Evolutionary conservation across 2,888 invertebrate genomes (phyloP).

Genomic region (Caenorhabditis doughertyi): DNA sequence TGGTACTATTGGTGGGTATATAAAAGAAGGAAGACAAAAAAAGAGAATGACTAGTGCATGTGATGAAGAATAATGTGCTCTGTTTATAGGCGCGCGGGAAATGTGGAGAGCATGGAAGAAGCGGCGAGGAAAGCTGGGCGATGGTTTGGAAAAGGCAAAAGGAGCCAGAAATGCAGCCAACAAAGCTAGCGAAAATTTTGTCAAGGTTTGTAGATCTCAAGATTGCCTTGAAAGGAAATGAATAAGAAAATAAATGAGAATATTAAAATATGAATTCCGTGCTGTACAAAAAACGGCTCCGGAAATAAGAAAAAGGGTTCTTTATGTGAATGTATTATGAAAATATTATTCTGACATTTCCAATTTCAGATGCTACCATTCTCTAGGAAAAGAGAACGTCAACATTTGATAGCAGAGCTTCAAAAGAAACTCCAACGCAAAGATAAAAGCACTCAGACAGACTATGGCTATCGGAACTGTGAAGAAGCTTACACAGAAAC

Average conservation of each 20-base stretch:
- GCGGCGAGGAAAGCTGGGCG: constrained; percentile 67
- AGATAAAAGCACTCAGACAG: constrained; percentile 73
- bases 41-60: constrained; percentile 31
- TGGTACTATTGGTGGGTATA: constrained; percentile 69
- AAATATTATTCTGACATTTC: background rate
- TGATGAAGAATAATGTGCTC: constrained; percentile 48
- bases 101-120: constrained; percentile 81
- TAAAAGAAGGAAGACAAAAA: background rate
- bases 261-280: background rate
- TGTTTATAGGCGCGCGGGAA: constrained; percentile 74
- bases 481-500: constrained; percentile 72
- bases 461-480: constrained; percentile 58
- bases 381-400: constrained; percentile 68
- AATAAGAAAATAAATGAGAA: constrained; percentile 15
- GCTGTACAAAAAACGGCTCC: background rate
- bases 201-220: constrained; percentile 51
- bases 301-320: background rate
- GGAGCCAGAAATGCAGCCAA: constrained; percentile 66
- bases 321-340: too few species aligned
- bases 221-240: background rate
- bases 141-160: constrained; percentile 56
- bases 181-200: constrained; percentile 69
- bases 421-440: constrained; percentile 68
- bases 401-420: constrained; percentile 69
- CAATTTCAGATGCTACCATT: constrained; percentile 71